phyloP scores from a whole-genome alignment of 2,888 invertebrate genomes.

The Drosophila koepferae region DNA sequence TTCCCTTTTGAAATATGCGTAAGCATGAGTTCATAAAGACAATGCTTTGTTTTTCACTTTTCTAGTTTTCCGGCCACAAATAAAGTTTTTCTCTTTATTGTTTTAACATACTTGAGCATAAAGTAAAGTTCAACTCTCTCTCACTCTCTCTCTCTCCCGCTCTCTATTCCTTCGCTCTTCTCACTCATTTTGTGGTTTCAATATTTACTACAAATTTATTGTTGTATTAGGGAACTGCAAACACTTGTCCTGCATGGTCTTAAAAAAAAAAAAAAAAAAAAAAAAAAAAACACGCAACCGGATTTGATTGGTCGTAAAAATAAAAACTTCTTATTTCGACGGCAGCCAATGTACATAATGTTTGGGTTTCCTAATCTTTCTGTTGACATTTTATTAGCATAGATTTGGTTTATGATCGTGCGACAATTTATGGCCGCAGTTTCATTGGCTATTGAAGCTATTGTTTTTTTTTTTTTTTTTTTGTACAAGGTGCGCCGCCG shows the following conservation, averaged over 20 bases:
- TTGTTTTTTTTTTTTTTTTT: background rate
- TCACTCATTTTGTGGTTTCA: constrained; percentile 13
- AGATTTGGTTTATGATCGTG: constrained; percentile 57
- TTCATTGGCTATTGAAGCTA: constrained; percentile 31
- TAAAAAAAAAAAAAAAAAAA: constrained; percentile 33
- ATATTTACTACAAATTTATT: constrained; percentile 66
- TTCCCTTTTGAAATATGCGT: constrained; percentile 26
- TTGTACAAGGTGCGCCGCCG: constrained; percentile 25
- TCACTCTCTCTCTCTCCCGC: background rate
- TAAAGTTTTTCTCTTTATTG: constrained; percentile 35
- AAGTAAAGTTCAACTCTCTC: constrained; percentile 6
- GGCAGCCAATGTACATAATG: constrained; percentile 29
- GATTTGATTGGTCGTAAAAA: constrained; percentile 53
- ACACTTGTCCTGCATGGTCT: constrained; percentile 53
- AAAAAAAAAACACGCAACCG: constrained; percentile 43
- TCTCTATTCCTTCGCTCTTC: background rate
- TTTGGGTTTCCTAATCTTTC: constrained; percentile 20
- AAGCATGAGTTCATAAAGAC: constrained; percentile 50
- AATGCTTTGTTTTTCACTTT: constrained; percentile 60
- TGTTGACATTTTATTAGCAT: constrained; percentile 60
- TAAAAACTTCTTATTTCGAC: constrained; percentile 30
- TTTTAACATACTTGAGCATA: constrained; percentile 20
- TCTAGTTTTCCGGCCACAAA: constrained; percentile 29
- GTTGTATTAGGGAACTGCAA: constrained; percentile 61
- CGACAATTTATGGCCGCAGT: constrained; percentile 38